phyloP scores from a whole-genome alignment of 2,888 invertebrate species.

The Trichopoda pennipes region DNA sequence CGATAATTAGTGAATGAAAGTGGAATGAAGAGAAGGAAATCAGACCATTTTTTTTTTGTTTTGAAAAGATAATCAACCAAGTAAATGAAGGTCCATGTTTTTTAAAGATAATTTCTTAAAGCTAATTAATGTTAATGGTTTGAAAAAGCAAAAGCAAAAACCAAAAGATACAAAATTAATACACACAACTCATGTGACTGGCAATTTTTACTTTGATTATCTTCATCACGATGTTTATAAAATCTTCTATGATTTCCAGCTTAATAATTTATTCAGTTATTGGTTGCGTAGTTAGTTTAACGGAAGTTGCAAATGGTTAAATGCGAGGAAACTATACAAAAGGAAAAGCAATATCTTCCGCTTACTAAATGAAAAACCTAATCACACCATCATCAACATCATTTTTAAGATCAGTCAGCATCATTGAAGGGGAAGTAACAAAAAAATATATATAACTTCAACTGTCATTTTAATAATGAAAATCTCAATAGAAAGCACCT shows the following conservation, averaged over 20 bases:
- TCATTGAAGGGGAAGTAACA: not conserved
- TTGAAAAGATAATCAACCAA: not conserved
- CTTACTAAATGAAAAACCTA: slow-evolving; percentile 20
- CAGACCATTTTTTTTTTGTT: not conserved
- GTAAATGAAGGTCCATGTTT: not conserved
- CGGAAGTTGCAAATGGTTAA: slow-evolving; percentile 47
- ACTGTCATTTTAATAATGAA: too few relatives aligned
- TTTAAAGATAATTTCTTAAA: not conserved
- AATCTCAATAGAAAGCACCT: too few relatives aligned
- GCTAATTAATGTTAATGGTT: slow-evolving; percentile 19
- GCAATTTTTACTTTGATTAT: not conserved
- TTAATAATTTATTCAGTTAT: slow-evolving; percentile 11
- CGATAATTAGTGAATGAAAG: slow-evolving; percentile 35
- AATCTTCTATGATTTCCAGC: not conserved
- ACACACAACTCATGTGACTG: slow-evolving; percentile 3
- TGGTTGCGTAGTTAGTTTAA: slow-evolving; percentile 3
- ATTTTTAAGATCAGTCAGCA: slow-evolving; percentile 11
- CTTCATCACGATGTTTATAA: slow-evolving; percentile 20
- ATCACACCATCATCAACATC: slow-evolving; percentile 18
- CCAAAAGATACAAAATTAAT: not conserved
- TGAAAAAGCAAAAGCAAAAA: not conserved
- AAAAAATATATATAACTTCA: not conserved
- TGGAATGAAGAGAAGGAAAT: not conserved
- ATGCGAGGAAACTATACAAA: not conserved
- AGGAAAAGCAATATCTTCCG: slow-evolving; percentile 26